These are phyloP conservation scores for Hypomecis punctinalis DNA, from an alignment of 2,888 invertebrate genomes.

Conservation along the genomic window DNA sequence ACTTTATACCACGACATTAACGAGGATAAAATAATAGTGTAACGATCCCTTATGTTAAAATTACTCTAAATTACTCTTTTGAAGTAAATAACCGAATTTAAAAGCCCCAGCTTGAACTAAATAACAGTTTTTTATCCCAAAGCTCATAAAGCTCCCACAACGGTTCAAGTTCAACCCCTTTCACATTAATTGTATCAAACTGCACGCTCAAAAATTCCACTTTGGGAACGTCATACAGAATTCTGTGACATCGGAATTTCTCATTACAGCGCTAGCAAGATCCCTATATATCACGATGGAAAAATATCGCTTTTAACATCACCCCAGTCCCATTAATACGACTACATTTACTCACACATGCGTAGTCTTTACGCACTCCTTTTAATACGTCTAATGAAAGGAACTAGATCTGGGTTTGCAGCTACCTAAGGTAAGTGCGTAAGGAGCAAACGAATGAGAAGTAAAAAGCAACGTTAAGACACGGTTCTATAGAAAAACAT, in stretches of 20 bases:
- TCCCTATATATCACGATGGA: constrained; percentile 79
- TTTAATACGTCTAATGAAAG: constrained; percentile 21
- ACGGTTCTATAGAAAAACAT: too few relatives aligned
- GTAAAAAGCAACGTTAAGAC: too few relatives aligned
- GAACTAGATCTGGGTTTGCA: neutral
- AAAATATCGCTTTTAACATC: constrained; percentile 79
- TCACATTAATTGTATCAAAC: constrained; percentile 55
- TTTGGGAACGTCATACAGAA: constrained; percentile 68
- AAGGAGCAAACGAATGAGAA: too few relatives aligned
- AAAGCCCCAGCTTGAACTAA: too few relatives aligned
- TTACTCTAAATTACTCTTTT: too few relatives aligned
- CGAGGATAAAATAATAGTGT: too few relatives aligned
- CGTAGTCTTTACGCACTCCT: constrained; percentile 38
- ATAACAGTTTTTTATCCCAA: neutral
- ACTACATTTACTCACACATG: constrained; percentile 47
- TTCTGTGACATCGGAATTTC: constrained; percentile 81
- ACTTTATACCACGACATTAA: too few relatives aligned
- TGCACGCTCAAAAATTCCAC: constrained; percentile 61
- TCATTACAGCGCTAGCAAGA: constrained; percentile 78
- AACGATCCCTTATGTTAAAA: too few relatives aligned
- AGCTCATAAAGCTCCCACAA: neutral
- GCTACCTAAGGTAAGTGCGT: neutral
- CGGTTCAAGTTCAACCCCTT: constrained; percentile 22
- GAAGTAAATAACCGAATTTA: too few relatives aligned
- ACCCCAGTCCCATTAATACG: constrained; percentile 73